A percentile compares a stretch with the other conserved stretches of the same genome.
These are phyloP conservation scores for Trachops cirrhosus DNA, from an alignment of 2,797 vertebrate species.

Conservation along the genomic window DNA sequence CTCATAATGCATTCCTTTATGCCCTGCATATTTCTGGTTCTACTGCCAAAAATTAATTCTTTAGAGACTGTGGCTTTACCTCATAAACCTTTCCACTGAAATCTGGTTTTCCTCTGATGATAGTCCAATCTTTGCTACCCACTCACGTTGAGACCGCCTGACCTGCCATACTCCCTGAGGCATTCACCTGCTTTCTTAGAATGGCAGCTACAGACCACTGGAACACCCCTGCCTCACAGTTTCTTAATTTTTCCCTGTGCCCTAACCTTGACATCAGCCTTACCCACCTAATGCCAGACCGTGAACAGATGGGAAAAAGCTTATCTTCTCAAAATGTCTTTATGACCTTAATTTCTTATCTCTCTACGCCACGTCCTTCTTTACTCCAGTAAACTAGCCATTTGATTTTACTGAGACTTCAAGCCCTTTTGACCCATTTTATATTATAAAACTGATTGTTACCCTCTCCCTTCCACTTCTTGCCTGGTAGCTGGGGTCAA, in stretches of 20 bases:
- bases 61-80: neutral
- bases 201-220: neutral
- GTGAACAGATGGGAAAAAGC: neutral
- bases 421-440: neutral
- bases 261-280: neutral
- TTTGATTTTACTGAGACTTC: slow-evolving; percentile 3
- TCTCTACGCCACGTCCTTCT: neutral
- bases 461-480: neutral
- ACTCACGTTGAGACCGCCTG: neutral
- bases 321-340: neutral
- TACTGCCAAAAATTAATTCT: neutral
- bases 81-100: neutral
- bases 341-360: neutral
- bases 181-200: neutral
- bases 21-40: neutral
- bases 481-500: neutral
- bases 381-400: neutral
- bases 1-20: neutral
- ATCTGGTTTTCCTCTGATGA: slow-evolving; percentile 1
- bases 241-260: neutral
- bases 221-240: neutral
- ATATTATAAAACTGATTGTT: neutral
- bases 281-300: neutral
- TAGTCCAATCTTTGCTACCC: neutral
- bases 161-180: neutral